These are phyloP conservation scores for Cryptotermes secundus DNA, from an alignment of 1,140 invertebrate species.

Conservation along the genomic window DNA sequence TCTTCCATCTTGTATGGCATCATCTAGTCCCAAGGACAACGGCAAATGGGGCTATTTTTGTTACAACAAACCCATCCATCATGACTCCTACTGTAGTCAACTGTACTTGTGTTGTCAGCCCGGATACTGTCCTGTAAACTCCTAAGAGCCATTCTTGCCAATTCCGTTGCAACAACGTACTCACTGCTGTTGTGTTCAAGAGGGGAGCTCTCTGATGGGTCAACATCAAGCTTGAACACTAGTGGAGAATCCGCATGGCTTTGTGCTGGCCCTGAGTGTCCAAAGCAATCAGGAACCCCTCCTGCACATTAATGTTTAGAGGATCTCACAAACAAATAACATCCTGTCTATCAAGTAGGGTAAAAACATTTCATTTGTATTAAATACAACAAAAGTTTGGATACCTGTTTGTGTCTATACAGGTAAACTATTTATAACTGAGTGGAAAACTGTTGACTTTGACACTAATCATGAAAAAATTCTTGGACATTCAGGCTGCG, in stretches of 20 bases:
- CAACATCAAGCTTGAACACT: slow-evolving; percentile 34
- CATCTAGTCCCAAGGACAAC: slow-evolving; percentile 34
- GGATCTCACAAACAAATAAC: too few relatives aligned
- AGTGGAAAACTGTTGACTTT: neutral
- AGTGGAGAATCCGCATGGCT: slow-evolving; percentile 32
- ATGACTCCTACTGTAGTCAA: slow-evolving; percentile 30
- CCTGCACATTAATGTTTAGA: slow-evolving; percentile 24
- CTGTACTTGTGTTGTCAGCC: slow-evolving; percentile 31
- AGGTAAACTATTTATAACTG: too few relatives aligned
- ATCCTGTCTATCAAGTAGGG: too few relatives aligned
- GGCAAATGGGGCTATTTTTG: slow-evolving; percentile 30
- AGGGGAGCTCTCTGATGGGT: slow-evolving; percentile 35
- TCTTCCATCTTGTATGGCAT: too few relatives aligned
- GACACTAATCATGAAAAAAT: neutral
- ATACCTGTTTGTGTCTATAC: too few relatives aligned
- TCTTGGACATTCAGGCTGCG: neutral
- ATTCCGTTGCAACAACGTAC: neutral
- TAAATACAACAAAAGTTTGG: too few relatives aligned
- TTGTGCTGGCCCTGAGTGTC: slow-evolving; percentile 7
- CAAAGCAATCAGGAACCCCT: slow-evolving; percentile 34
- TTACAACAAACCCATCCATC: slow-evolving; percentile 33
- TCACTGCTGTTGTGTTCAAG: slow-evolving; percentile 20
- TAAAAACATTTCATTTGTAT: too few relatives aligned
- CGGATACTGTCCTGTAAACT: slow-evolving; percentile 9
- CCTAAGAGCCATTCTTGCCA: neutral